Conservation (phyloP, 2,113 vertebrate species). For the Plectropomus leopardus region DNA sequence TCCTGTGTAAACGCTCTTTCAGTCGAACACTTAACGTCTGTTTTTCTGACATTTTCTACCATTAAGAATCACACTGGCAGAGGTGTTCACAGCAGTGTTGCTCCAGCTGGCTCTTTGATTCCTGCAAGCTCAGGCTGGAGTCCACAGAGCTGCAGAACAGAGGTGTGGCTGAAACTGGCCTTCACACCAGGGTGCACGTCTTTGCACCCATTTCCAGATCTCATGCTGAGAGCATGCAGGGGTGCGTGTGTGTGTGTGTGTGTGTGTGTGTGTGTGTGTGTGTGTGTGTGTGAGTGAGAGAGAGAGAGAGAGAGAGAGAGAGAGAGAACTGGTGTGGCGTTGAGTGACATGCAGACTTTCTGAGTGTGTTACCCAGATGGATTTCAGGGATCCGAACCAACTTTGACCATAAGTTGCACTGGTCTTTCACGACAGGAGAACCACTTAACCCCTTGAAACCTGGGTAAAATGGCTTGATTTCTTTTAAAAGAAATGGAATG, state of each 20-base stretch:
- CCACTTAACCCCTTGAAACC: too few relatives aligned
- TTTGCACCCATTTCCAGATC: slow-evolving; percentile 13
- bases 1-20: slow-evolving; percentile 40
- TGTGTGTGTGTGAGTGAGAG: too few relatives aligned
- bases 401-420: too few relatives aligned
- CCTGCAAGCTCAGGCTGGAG: not conserved
- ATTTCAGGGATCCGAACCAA: not conserved
- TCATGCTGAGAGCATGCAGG: not conserved
- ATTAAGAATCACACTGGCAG: slow-evolving; percentile 41
- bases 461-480: too few relatives aligned
- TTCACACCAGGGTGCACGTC: not conserved
- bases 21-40: slow-evolving; percentile 25
- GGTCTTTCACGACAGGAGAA: too few relatives aligned
- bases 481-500: too few relatives aligned
- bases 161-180: slow-evolving; percentile 36
- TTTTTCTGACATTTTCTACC: slow-evolving; percentile 28
- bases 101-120: slow-evolving; percentile 29
- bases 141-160: not conserved
- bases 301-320: too few relatives aligned
- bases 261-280: not conserved
- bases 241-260: not conserved
- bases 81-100: slow-evolving; percentile 20
- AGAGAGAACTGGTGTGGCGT: not conserved
- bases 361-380: slow-evolving; percentile 5
- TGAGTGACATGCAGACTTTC: slow-evolving; percentile 13